These are phyloP conservation scores for Atherinomorus stipes DNA, from an alignment of 2,113 vertebrate species.

Conservation along the genomic window DNA sequence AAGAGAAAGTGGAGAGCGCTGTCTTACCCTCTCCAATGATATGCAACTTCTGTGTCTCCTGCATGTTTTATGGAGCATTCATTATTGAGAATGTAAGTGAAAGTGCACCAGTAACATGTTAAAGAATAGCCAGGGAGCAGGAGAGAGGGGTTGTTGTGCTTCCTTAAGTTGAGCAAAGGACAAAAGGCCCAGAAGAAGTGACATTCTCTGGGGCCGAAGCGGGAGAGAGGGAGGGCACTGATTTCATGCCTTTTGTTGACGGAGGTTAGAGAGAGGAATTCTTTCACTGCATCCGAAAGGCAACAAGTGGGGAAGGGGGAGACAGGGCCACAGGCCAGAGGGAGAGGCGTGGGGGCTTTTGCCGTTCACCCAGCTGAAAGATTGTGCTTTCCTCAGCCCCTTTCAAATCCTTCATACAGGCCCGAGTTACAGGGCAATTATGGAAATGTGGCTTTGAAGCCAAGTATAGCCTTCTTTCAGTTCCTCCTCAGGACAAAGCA, in stretches of 20 bases:
- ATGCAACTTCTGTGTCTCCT: conserved; percentile 65
- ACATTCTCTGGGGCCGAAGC: conserved; percentile 82
- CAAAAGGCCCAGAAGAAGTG: conserved; percentile 87
- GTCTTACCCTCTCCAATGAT: conserved; percentile 52
- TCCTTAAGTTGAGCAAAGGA: conserved; percentile 74
- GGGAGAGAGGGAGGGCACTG: conserved; percentile 83
- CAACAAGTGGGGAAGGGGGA: conserved; percentile 92
- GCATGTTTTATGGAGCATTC: conserved; percentile 74
- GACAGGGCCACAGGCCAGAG: conserved; percentile 79
- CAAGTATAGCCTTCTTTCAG: conserved; percentile 85
- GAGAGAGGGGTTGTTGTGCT: conserved; percentile 68
- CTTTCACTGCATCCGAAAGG: conserved; percentile 87
- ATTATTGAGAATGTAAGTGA: conserved; percentile 72
- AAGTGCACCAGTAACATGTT: conserved; percentile 72
- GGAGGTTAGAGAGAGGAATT: conserved; percentile 87
- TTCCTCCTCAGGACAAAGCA: conserved; percentile 85
- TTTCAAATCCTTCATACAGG: conserved; percentile 88
- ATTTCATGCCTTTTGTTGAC: conserved; percentile 92
- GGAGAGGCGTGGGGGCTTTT: conserved; percentile 86
- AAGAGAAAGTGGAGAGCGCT: conserved; percentile 29
- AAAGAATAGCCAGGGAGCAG: conserved; percentile 75
- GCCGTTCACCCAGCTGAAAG: conserved; percentile 94
- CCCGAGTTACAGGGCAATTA: conserved; percentile 98
- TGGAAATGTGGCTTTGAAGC: conserved; percentile 98
- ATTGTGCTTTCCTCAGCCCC: conserved; percentile 90